These are phyloP conservation scores for Ceyx margarethae DNA, from an alignment of 2,113 vertebrate genomes.

Conservation along the genomic window DNA sequence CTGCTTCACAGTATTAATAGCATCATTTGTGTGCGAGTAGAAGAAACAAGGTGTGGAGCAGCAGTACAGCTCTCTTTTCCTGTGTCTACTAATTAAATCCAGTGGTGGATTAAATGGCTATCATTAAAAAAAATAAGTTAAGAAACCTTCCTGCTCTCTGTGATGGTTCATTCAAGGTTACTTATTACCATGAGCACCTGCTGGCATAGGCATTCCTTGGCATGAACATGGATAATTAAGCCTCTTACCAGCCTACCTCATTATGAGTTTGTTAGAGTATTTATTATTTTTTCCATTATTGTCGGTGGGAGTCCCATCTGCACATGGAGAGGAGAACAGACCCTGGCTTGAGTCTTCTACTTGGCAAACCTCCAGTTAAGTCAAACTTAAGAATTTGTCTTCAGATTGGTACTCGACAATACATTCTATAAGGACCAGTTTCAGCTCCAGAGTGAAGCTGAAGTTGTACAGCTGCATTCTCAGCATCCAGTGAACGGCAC, in stretches of 20 bases:
- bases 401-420: neutral
- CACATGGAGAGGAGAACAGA: neutral
- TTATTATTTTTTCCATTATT: conserved; percentile 30
- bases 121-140: neutral
- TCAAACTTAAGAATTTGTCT: conserved; percentile 47
- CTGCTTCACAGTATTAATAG: neutral
- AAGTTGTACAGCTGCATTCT: conserved; percentile 48
- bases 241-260: neutral
- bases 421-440: neutral
- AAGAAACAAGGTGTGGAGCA: neutral
- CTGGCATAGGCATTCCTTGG: neutral
- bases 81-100: conserved; percentile 13
- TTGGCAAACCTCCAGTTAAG: neutral
- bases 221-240: conserved; percentile 12
- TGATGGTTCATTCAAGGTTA: neutral
- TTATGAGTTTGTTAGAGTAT: conserved; percentile 1
- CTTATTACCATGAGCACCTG: neutral
- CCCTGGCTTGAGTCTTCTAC: neutral
- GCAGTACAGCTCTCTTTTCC: neutral
- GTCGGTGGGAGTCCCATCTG: neutral
- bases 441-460: conserved; percentile 38
- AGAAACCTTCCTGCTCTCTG: neutral
- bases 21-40: neutral
- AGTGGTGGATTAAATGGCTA: neutral
- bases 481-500: neutral